Percentiles rank a stretch among this genome's conserved stretches.
Conservation (phyloP, 2,888 invertebrate species). For the Amiota communis region DNA sequence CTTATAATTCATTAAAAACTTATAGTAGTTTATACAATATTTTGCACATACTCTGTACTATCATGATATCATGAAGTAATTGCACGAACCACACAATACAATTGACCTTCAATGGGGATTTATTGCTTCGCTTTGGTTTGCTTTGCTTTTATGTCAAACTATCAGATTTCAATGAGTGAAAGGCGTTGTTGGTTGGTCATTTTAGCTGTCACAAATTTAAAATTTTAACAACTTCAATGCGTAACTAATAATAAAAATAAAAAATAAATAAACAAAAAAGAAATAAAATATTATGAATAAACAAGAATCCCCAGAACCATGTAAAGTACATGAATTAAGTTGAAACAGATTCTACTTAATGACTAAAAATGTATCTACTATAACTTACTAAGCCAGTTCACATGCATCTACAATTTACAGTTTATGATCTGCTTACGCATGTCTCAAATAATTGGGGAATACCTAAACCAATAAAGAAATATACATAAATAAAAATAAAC, state of each 20-base stretch:
- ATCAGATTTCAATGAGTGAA: background rate
- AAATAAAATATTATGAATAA: background rate
- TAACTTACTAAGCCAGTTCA: no score
- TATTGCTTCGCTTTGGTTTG: background rate
- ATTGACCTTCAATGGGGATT: slow-evolving; percentile 19
- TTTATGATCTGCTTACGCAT: slow-evolving; percentile 14
- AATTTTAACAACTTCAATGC: no score
- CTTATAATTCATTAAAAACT: no score
- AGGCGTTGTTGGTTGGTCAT: background rate
- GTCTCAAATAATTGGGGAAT: slow-evolving; percentile 18
- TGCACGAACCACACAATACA: background rate
- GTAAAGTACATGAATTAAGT: background rate
- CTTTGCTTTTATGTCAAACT: no score
- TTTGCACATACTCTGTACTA: no score
- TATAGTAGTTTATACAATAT: no score
- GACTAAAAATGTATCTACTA: background rate
- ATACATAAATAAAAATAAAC: background rate
- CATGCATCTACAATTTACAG: background rate
- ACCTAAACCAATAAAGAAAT: slow-evolving; percentile 9
- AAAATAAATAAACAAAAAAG: background rate
- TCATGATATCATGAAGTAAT: no score
- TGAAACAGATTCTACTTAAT: background rate
- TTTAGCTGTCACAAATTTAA: no score
- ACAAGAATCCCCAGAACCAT: background rate
- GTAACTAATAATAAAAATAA: background rate